Conservation (phyloP, 2,113 vertebrate genomes). For the Pterophyllum scalare region DNA sequence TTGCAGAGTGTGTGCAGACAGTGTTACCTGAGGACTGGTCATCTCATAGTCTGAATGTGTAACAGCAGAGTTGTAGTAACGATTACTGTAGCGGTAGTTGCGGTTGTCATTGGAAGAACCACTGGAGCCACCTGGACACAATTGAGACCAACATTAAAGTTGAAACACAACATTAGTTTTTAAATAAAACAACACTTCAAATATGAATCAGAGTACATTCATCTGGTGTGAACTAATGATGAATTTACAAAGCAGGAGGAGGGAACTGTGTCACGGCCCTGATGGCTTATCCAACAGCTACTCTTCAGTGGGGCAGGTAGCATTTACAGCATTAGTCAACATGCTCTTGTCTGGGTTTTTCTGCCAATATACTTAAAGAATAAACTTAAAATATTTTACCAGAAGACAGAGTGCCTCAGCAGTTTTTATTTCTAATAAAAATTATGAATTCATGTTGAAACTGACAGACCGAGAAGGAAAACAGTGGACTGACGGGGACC, state of each 20-base stretch:
- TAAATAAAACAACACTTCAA: not conserved
- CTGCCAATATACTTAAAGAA: not conserved
- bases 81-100: conserved; percentile 93
- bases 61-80: conserved; percentile 91
- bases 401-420: not conserved
- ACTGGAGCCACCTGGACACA: conserved; percentile 88
- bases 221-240: not conserved
- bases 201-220: not conserved
- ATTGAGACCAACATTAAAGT: not conserved
- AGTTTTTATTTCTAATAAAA: not conserved
- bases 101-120: conserved; percentile 96
- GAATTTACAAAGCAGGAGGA: not conserved
- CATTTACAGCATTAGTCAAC: no score
- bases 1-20: not conserved
- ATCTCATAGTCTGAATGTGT: conserved; percentile 93
- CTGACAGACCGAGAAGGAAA: not conserved
- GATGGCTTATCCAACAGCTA: no score
- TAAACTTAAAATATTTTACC: not conserved
- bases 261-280: not conserved
- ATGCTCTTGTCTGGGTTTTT: not conserved
- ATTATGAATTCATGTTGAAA: not conserved
- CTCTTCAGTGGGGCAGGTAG: no score
- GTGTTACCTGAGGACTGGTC: conserved; percentile 90
- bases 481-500: rapidly evolving
- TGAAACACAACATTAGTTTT: not conserved